phyloP scores from a whole-genome alignment of 2,888 invertebrate genomes.

The Pandemis cinnamomeana region DNA sequence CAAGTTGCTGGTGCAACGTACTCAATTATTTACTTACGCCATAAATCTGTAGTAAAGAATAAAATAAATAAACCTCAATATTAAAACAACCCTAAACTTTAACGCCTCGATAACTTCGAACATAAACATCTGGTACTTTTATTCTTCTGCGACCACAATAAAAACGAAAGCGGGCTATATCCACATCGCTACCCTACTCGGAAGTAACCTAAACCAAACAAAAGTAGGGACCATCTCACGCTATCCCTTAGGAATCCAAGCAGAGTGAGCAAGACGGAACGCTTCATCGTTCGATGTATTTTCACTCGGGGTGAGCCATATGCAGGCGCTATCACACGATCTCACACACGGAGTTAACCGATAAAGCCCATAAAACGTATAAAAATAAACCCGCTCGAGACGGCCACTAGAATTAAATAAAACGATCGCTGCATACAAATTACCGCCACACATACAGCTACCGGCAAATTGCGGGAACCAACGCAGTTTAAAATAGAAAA shows the following conservation, averaged over 20 bases:
- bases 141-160: slow-evolving; percentile 40
- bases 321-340: slow-evolving; percentile 38
- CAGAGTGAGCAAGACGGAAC: slow-evolving; percentile 7
- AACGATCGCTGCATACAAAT: slow-evolving; percentile 39
- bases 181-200: slow-evolving; percentile 14
- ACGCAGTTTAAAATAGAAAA: slow-evolving; percentile 23
- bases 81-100: slow-evolving; percentile 38
- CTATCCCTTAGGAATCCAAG: slow-evolving; percentile 14
- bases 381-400: slow-evolving; percentile 38
- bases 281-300: background rate
- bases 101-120: slow-evolving; percentile 31
- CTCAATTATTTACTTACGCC: slow-evolving; percentile 19
- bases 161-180: slow-evolving; percentile 31
- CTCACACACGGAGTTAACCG: slow-evolving; percentile 39
- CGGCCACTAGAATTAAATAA: slow-evolving; percentile 38
- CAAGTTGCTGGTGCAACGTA: background rate
- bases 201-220: slow-evolving; percentile 4
- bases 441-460: slow-evolving; percentile 33
- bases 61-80: slow-evolving; percentile 32
- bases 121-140: slow-evolving; percentile 41
- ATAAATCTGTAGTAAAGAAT: slow-evolving; percentile 26
- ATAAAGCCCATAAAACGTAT: slow-evolving; percentile 41
- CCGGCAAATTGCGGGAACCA: slow-evolving; percentile 22
- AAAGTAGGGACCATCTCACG: slow-evolving; percentile 12
- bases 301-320: slow-evolving; percentile 8